Conservation (phyloP, 2,113 vertebrate species). For the Balaenoptera acutorostrata region DNA sequence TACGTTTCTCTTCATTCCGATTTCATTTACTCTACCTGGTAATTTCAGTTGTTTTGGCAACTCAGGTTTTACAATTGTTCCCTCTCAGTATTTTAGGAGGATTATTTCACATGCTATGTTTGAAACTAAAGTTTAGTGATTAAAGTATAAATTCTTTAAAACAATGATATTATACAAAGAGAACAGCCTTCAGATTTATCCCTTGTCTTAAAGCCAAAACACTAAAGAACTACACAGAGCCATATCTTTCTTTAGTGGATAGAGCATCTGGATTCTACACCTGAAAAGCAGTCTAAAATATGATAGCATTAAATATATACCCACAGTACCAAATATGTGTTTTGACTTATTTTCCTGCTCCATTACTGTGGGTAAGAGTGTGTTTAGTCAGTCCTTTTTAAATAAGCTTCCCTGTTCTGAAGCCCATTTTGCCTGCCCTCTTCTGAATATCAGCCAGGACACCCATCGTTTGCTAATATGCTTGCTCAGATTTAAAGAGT, state of each 20-base stretch:
- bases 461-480: neutral
- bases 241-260: neutral
- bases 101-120: conserved; percentile 28
- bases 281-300: conserved; percentile 1
- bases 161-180: conserved; percentile 29
- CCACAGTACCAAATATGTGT: neutral
- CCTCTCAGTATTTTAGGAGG: neutral
- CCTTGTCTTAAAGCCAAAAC: neutral
- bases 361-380: neutral
- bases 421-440: conserved; percentile 19
- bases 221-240: neutral
- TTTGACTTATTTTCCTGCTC: neutral
- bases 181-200: neutral
- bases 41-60: neutral
- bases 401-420: neutral
- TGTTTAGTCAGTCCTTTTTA: conserved; percentile 15
- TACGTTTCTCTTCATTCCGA: neutral
- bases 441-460: conserved; percentile 55
- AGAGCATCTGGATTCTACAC: neutral
- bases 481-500: conserved; percentile 55
- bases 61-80: neutral
- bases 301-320: neutral
- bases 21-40: neutral
- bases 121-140: conserved; percentile 10
- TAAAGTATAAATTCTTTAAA: conserved; percentile 25